Base-by-base conservation (phyloP, 2,888 invertebrate species). In the Trissolcus japonicus region DNA sequence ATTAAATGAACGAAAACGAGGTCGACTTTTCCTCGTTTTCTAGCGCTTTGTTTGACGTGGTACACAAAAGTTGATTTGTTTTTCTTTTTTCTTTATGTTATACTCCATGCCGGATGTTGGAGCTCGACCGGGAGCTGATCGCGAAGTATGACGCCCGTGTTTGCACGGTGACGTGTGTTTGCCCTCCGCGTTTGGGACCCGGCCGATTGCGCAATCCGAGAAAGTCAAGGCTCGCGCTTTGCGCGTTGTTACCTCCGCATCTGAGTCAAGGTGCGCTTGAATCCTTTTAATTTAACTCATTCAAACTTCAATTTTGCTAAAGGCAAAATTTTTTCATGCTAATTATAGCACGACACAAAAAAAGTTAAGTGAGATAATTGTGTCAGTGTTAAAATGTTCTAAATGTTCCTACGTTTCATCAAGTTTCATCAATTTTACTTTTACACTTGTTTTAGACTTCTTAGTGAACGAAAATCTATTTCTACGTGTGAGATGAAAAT, bases 111-210 rank as follows among this genome's bases (percentile, higher is more conserved):
- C 35, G 43, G 43, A n/a, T 48, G 48, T 59, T 62, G 40, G 69
- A 69, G 54, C 68, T 29, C 48, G 55, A 60, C 56, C 69, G 35
- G 48, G 53, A 57, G 43, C 61, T 51, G 53, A 50, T 35, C 46
- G 43, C 50, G 40, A 53, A 46, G 63, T 65, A 74, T 65, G 74
- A 74, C 69, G 65, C 14, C 50, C 62, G 25, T 65, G 14, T 78
- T 74, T 61, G 67, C 54, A 56, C 60, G 69, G 48, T 79, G 79
- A 79, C 80, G 80, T 60, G 75, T 66, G 35, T 66, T 72, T 66
- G 80, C 78, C 77, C 80, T 78, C 73, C 69, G 60, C 54, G 76
- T 80, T 80, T 79, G 57, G 77, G 69, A 77, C 68, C 61, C 68
- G 29, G n/a, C 35, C 53, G 72, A 76, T 79, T 80, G 73, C 73